Evolutionary conservation across 2,888 invertebrate genomes (phyloP).

Genomic region (Acanthacorydalis orientalis): DNA sequence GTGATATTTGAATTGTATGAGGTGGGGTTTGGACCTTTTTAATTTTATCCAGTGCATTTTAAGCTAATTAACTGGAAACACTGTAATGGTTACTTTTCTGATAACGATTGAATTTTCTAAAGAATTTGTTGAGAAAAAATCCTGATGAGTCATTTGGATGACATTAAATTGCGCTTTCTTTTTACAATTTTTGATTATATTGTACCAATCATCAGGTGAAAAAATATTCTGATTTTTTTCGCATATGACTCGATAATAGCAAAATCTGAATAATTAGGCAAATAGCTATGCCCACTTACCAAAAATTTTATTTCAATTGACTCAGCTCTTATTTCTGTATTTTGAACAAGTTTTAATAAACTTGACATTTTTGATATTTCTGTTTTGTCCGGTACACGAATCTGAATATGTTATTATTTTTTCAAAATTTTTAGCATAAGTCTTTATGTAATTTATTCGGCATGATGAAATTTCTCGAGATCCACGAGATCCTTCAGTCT

Average conservation of each 20-base stretch:
- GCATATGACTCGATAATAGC: constrained; percentile 9
- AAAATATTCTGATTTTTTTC: constrained; percentile 7
- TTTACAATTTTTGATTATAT: too few species aligned
- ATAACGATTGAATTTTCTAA: too few species aligned
- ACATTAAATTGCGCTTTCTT: too few species aligned
- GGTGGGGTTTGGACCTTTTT: not conserved
- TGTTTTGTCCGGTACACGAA: too few species aligned
- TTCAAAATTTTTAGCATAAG: constrained; percentile 9
- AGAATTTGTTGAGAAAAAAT: too few species aligned
- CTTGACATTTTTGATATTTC: constrained; percentile 10
- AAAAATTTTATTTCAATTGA: constrained; percentile 11
- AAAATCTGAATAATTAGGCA: constrained; percentile 10
- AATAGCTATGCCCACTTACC: too few species aligned
- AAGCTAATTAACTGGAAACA: not conserved
- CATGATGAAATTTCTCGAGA: constrained; percentile 12
- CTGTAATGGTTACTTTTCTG: not conserved
- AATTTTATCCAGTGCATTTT: not conserved
- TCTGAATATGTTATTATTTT: constrained; percentile 10
- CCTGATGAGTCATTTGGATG: too few species aligned
- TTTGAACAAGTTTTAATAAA: constrained; percentile 9
- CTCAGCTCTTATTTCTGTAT: too few species aligned
- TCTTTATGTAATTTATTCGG: constrained; percentile 11
- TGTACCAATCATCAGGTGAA: too few species aligned
- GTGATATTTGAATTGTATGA: too few species aligned
- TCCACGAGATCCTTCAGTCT: too few species aligned